Percentiles rank a stretch among this genome's conserved stretches.
These are phyloP conservation scores for Tetramorium alpestre DNA, from an alignment of 1,140 invertebrate genomes.

Conservation along the genomic window DNA sequence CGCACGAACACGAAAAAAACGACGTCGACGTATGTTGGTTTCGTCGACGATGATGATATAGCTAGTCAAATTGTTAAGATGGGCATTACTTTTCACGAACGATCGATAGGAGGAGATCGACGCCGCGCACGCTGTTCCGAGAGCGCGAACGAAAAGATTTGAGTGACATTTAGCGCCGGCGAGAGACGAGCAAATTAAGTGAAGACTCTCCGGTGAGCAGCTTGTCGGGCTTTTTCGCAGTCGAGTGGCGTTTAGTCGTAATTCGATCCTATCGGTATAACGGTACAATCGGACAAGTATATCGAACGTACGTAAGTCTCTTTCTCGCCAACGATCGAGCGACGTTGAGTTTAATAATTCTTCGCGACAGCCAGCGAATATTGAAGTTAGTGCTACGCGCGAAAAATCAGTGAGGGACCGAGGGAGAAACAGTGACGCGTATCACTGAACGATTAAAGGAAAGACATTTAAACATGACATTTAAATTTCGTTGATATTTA, in stretches of 20 bases:
- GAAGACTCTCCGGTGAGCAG: not conserved
- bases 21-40: constrained; percentile 22
- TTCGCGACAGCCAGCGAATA: not conserved
- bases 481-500: constrained; percentile 71
- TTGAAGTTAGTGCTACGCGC: not conserved
- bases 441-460: constrained; percentile 7
- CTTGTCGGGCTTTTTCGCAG: constrained; percentile 18
- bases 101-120: constrained; percentile 35
- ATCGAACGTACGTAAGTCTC: not conserved
- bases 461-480: constrained; percentile 66
- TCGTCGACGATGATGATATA: constrained; percentile 12
- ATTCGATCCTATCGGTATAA: constrained; percentile 9
- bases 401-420: not conserved
- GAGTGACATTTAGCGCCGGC: constrained; percentile 25
- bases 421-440: not conserved
- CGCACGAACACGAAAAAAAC: not conserved
- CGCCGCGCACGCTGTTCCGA: not conserved
- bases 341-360: not conserved
- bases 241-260: constrained; percentile 31
- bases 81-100: constrained; percentile 66
- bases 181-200: constrained; percentile 9
- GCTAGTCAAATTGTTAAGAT: constrained; percentile 70
- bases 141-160: constrained; percentile 11
- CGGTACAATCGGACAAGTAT: constrained; percentile 7
- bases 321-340: not conserved